These are phyloP conservation scores for Solenopsis invicta DNA, from an alignment of 1,140 invertebrate genomes.

Conservation along the genomic window DNA sequence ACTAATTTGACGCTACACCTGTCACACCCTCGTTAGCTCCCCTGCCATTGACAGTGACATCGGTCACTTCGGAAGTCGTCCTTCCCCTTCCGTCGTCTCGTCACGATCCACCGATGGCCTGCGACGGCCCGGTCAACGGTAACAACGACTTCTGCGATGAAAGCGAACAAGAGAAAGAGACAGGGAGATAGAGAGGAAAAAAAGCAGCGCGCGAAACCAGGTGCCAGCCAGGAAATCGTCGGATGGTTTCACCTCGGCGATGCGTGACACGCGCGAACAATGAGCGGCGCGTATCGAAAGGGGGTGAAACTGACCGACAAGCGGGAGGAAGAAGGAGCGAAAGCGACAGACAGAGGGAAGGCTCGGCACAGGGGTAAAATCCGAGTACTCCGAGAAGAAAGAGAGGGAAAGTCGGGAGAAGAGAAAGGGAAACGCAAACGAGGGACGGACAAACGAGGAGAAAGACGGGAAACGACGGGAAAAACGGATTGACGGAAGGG, in stretches of 20 bases:
- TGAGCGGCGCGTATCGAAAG: constrained; percentile 76
- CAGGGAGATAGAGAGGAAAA: constrained; percentile 54
- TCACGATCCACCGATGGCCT: constrained; percentile 40
- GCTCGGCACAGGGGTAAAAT: constrained; percentile 23
- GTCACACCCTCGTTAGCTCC: constrained; percentile 60
- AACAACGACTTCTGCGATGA: constrained; percentile 39
- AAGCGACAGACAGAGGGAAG: constrained; percentile 34
- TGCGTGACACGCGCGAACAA: constrained; percentile 85
- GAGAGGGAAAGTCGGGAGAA: constrained; percentile 57
- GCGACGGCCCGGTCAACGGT: constrained; percentile 47
- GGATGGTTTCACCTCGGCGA: constrained; percentile 81
- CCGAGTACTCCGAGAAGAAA: constrained; percentile 13
- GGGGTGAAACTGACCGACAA: constrained; percentile 69
- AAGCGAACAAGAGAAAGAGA: constrained; percentile 34
- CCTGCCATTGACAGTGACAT: constrained; percentile 55
- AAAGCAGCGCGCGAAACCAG: constrained; percentile 78
- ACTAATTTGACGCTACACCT: constrained; percentile 61
- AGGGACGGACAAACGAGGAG: constrained; percentile 13
- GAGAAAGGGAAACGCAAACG: constrained; percentile 48
- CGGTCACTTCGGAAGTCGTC: constrained; percentile 54
- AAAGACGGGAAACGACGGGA: constrained; percentile 25
- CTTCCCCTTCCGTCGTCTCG: constrained; percentile 48
- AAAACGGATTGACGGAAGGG: constrained; percentile 34
- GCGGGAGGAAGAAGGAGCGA: constrained; percentile 56
- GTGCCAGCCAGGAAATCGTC: constrained; percentile 82